A percentile compares a stretch with the other conserved stretches of the same genome.
Evolutionary conservation across 2,113 vertebrate species (phyloP).

Genomic region (Apteryx mantelli): DNA sequence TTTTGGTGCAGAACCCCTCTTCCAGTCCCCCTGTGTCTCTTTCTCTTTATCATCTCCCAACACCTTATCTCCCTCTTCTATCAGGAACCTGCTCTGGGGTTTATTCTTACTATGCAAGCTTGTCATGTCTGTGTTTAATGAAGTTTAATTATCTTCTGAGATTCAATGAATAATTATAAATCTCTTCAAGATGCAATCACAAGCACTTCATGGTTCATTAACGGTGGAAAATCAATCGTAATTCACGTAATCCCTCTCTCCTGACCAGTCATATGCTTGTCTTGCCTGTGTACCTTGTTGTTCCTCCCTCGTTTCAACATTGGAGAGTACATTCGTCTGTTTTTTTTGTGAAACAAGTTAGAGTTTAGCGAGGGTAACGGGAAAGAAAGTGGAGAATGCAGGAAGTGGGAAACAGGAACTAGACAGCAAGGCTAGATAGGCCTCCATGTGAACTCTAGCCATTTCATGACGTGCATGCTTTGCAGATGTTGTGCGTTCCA

Average conservation of each 20-base stretch:
- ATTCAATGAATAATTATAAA: conserved; percentile 83
- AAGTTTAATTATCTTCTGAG: conserved; percentile 84
- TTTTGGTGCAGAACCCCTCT: not conserved
- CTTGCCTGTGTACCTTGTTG: not conserved
- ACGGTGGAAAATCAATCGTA: conserved; percentile 78
- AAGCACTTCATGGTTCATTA: conserved; percentile 78
- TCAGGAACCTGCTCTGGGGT: conserved; percentile 49
- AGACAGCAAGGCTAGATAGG: not conserved
- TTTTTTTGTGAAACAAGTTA: not conserved
- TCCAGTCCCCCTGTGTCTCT: not conserved
- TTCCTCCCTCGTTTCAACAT: not conserved
- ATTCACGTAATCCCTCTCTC: conserved; percentile 73
- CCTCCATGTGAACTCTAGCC: not conserved
- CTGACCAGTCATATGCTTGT: conserved; percentile 61
- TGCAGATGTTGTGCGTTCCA: not conserved
- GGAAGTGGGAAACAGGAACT: not conserved
- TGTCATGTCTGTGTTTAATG: conserved; percentile 79
- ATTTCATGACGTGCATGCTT: not conserved
- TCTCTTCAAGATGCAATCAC: conserved; percentile 84
- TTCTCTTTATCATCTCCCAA: not conserved
- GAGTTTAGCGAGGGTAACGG: not conserved
- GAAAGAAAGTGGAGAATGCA: not conserved
- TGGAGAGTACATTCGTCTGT: not conserved
- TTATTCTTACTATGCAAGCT: conserved; percentile 69
- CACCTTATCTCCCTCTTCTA: not conserved